Evolutionary conservation across 2,113 vertebrate species (phyloP), one percentile per base, ranked within the genome.

Genomic region (Tamias sibiricus): DNA sequence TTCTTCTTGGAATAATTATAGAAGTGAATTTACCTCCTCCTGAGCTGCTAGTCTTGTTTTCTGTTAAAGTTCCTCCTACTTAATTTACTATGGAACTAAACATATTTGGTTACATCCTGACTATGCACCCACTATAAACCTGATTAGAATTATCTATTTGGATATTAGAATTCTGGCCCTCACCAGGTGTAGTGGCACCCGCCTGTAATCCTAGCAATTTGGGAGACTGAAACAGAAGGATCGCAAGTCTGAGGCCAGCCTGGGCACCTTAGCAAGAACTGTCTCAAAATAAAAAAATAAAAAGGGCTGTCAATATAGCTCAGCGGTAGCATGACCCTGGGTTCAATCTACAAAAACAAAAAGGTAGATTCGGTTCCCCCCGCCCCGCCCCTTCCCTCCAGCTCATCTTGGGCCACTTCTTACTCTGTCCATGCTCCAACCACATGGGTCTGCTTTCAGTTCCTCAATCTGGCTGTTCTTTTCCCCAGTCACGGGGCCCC

Each of bases 21-120:
- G 12, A 24, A 26, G 42, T 69, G 74, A 90, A 62, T 64, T 86
- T 71, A 68, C 42, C 37, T 74, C 37, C 68, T 86, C 14, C 74
- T 32, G 32, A 93, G 75, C 68, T 49, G 44, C 52, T 42, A 42
- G 37, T 82, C 79, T 88, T 68, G 40, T 71, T 92, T 95, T 90
- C 72, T 74, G n/a, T 77, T 96, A 57, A 84, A 91, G 44, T 85
- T 22, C 49, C 37, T 92, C 75, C 64, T 80, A n/a, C 57, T 95
- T 93, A 66, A 90, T 54, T 95, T 66, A 84, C 62, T 87, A 35
- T 84, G 42, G 49, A 83, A 71, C 52, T 47, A 82, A 71, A 49
- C 40, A 11, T 47, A 28, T 49, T 94, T 91, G 47, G 57, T 83
- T 75, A 44, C 71, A 22, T 40, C 66, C 66, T 95, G 57, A n/a